Conservation (phyloP, 1,140 invertebrate species). For the Chrysomallon squamiferum region DNA sequence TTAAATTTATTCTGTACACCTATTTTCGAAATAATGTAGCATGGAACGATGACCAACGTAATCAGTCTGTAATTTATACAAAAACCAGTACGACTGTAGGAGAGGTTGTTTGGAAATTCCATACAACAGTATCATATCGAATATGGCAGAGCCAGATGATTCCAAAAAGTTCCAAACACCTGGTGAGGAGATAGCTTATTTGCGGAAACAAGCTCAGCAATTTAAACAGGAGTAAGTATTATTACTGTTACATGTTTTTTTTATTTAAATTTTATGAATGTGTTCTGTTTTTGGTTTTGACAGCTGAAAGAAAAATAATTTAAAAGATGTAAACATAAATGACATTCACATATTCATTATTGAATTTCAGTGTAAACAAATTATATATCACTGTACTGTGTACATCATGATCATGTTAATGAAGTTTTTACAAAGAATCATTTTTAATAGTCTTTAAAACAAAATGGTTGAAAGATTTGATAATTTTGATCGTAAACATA, state of each 20-base stretch:
- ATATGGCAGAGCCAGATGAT: conserved; percentile 30
- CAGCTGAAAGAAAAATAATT: not conserved
- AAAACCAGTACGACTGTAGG: no score
- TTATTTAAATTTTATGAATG: not conserved
- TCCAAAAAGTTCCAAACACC: conserved; percentile 48
- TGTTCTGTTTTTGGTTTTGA: not conserved
- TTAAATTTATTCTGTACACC: no score
- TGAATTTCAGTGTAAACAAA: not conserved
- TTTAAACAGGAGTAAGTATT: conserved; percentile 57
- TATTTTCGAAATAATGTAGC: no score
- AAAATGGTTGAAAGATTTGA: no score
- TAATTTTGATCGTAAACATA: no score
- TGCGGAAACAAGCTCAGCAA: conserved; percentile 46
- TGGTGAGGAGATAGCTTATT: conserved; percentile 51
- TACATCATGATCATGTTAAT: not conserved
- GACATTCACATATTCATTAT: not conserved
- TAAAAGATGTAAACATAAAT: not conserved
- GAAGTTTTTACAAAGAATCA: no score
- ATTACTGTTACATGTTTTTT: not conserved
- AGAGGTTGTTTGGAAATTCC: no score
- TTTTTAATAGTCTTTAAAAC: no score
- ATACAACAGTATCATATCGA: not conserved
- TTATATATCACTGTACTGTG: not conserved
- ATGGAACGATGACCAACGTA: no score
- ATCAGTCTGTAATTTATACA: no score